These are phyloP conservation scores for Cyanoramphus novaezelandiae DNA, from an alignment of 2,113 vertebrate genomes.

Conservation along the genomic window DNA sequence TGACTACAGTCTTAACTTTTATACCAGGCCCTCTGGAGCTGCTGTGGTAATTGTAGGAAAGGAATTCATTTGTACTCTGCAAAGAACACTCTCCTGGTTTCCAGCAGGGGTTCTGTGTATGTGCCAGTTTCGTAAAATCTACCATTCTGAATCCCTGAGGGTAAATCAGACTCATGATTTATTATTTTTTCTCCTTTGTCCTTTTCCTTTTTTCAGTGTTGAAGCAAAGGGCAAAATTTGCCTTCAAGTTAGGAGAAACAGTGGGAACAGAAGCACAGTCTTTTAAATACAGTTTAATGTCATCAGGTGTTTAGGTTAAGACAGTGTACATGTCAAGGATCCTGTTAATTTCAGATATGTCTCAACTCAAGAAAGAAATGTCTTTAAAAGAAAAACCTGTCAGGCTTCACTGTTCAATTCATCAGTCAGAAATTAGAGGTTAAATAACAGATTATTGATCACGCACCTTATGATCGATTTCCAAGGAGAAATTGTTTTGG, in stretches of 20 bases:
- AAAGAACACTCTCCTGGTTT: neutral
- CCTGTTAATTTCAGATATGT: neutral
- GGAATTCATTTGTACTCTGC: neutral
- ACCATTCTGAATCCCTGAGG: neutral
- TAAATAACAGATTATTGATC: neutral
- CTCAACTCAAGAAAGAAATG: neutral
- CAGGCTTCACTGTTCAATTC: neutral
- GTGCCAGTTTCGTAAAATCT: neutral
- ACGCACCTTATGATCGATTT: slow-evolving; percentile 78
- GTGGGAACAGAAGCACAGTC: neutral
- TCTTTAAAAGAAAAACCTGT: neutral
- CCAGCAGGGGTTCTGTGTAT: neutral
- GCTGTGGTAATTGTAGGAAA: neutral
- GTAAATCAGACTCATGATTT: neutral
- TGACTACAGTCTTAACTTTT: neutral
- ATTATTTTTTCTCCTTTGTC: neutral
- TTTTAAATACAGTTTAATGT: neutral
- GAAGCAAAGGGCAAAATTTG: neutral
- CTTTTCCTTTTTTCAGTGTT: neutral
- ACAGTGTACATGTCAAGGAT: neutral
- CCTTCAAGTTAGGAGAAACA: neutral
- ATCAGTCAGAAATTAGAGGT: neutral
- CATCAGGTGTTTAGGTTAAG: neutral
- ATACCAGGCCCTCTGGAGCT: neutral
- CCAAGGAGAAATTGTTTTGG: slow-evolving; percentile 85